phyloP scores from a whole-genome alignment of 2,797 vertebrate species.

The Sebastes reedi region DNA sequence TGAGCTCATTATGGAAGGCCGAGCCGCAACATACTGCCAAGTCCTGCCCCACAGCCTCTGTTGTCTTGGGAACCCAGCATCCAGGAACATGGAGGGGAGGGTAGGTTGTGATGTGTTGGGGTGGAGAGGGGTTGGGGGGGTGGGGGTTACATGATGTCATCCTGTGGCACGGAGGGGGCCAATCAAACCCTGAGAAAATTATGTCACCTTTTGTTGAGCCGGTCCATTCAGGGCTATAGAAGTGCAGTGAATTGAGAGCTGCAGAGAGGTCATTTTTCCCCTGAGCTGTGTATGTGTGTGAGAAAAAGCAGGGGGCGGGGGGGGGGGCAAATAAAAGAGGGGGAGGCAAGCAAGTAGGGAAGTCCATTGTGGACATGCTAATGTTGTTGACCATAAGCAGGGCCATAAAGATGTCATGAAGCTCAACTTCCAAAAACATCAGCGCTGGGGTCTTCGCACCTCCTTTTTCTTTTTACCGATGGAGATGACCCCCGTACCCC shows the following conservation, averaged over 20 bases:
- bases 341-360: conserved; percentile 67
- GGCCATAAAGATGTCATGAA: conserved; percentile 89
- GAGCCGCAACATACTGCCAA: conserved; percentile 77
- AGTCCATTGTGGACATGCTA: conserved; percentile 85
- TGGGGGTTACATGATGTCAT: conserved; percentile 85
- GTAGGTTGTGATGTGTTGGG: conserved; percentile 52
- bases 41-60: conserved; percentile 78
- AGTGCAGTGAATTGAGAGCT: conserved; percentile 89
- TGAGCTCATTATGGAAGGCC: conserved; percentile 78
- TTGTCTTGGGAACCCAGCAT: conserved; percentile 87
- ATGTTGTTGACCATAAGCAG: conserved; percentile 82
- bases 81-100: conserved; percentile 68
- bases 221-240: conserved; percentile 91
- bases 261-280: conserved; percentile 82
- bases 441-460: conserved; percentile 32
- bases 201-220: conserved; percentile 91
- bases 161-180: conserved; percentile 79
- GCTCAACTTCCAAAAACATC: conserved; percentile 75
- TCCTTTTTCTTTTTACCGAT: conserved; percentile 47
- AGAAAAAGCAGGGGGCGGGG: conserved; percentile 32
- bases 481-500: conserved; percentile 53
- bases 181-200: conserved; percentile 86
- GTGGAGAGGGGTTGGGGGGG: background rate
- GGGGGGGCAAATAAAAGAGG: conserved; percentile 31
- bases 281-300: conserved; percentile 73